Base-by-base conservation (phyloP, 2,113 vertebrate genomes). In the Rhombomys opimus region DNA sequence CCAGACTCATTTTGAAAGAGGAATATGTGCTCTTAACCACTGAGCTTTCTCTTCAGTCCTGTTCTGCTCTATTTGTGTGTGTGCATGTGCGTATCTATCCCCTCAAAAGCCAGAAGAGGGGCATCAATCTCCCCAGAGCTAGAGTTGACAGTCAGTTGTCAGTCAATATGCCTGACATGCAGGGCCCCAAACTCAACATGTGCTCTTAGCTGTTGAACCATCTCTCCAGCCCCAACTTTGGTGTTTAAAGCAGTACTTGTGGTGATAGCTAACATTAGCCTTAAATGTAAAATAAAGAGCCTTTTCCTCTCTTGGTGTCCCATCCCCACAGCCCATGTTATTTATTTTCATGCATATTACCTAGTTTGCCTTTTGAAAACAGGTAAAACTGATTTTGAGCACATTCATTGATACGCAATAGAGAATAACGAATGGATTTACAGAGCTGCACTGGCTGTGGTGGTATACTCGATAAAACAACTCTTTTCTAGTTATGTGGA, bases 281-380 rank as follows among this genome's bases (percentile, higher is more conserved):
- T 41, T 94, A 75, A 93, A 38, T 87, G 38, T 76, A 72, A 90
- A 75, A 11, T 85, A 68, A 95, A 91, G 94, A 14, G 11, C 14
- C 75, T 94, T 96, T 93, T 89, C 65, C 35, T 87, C 8, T 78
- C 25, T 82, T 80, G 22, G 72, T n/a, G 41, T 91, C 32, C 52
- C 95, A 13, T 38, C 73, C 20, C 77, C 23, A 11, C 41, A 27
- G 73, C 54, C 18, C 22, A 59, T 25, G 22, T 81, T 91, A 77
- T 82, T 92, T 76, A 59, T 93, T 93, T 95, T 91, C 10, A 65
- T 91, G 72, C 2, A 22, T 82, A 72, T 81, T 87, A 87, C 89
- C 50, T 81, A 63, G 63, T 95, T 76, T 96, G 81, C 76, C 70
- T 90, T 96, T 89, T 76, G 80, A 63, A 59, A 93, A 68, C 94